Evolutionary conservation across 1,140 invertebrate genomes (phyloP).

Genomic region (Pseudachorutes palmiensis): DNA sequence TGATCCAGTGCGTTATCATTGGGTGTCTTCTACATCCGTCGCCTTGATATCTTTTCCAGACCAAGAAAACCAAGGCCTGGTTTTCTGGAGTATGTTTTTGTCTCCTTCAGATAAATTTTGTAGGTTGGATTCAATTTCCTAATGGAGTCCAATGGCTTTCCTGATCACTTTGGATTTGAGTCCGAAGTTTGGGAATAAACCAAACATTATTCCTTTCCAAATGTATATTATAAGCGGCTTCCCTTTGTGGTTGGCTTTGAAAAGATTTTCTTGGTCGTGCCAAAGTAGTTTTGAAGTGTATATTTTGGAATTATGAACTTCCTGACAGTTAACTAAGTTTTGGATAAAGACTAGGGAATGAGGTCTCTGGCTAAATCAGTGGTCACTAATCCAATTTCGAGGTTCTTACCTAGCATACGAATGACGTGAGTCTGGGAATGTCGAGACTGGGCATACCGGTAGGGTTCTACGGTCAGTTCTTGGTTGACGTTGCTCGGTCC

Average conservation of each 20-base stretch:
- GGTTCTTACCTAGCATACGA: slow-evolving; percentile 56
- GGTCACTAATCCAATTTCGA: neutral
- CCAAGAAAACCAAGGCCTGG: too few relatives aligned
- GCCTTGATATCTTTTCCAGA: too few relatives aligned
- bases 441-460: slow-evolving; percentile 21
- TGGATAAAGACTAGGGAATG: too few relatives aligned
- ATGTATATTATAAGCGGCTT: neutral
- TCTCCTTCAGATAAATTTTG: neutral
- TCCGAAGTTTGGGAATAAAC: neutral
- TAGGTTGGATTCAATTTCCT: slow-evolving; percentile 2
- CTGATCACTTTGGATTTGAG: neutral
- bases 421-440: slow-evolving; percentile 55
- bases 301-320: too few relatives aligned
- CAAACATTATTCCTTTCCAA: neutral
- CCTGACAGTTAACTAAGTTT: too few relatives aligned
- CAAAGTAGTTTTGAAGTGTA: too few relatives aligned
- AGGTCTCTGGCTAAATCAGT: too few relatives aligned
- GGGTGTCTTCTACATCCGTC: too few relatives aligned
- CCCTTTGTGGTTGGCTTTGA: neutral
- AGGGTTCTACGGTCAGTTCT: slow-evolving; percentile 33
- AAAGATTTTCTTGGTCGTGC: neutral
- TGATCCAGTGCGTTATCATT: too few relatives aligned
- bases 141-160: neutral
- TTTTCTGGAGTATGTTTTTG: too few relatives aligned
- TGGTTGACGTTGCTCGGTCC: slow-evolving; percentile 30